Conservation (phyloP, 2,797 vertebrate species). For the Ambastaia sidthimunki region DNA sequence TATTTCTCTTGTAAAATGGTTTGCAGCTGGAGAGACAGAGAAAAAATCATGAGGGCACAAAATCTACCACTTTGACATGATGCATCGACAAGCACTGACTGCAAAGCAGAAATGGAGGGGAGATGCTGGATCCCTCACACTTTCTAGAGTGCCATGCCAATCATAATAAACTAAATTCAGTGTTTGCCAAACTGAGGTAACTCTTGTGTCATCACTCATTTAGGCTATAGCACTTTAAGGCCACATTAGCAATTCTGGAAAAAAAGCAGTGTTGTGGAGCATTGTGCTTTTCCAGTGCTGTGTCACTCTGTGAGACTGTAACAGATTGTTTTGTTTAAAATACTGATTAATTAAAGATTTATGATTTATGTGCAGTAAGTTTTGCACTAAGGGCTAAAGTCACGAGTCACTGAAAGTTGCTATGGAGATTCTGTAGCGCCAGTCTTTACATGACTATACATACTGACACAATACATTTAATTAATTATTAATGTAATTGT, state of each 20-base stretch:
- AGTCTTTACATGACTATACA: background rate
- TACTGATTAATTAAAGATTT: conserved; percentile 29
- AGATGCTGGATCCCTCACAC: background rate
- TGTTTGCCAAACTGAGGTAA: conserved; percentile 10
- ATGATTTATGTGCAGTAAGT: background rate
- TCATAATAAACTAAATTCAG: background rate
- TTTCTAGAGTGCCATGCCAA: conserved; percentile 6
- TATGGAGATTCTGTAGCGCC: too few species aligned
- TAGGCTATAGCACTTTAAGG: background rate
- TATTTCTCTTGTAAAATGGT: conserved; percentile 26
- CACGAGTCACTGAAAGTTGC: too few species aligned
- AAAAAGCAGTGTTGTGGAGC: background rate
- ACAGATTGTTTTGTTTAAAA: conserved; percentile 9
- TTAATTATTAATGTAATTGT: too few species aligned
- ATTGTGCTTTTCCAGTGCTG: background rate
- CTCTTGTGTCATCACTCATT: conserved; percentile 23
- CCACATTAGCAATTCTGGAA: conserved; percentile 23
- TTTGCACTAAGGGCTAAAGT: too few species aligned
- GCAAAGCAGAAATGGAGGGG: background rate
- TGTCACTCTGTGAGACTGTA: background rate
- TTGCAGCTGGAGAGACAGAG: conserved; percentile 36
- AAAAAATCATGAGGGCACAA: conserved; percentile 39
- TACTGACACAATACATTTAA: background rate
- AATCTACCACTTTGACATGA: conserved; percentile 43
- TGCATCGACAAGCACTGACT: conserved; percentile 27